Base-by-base conservation (phyloP, 2,797 vertebrate genomes). In the Margarornis squamiger region DNA sequence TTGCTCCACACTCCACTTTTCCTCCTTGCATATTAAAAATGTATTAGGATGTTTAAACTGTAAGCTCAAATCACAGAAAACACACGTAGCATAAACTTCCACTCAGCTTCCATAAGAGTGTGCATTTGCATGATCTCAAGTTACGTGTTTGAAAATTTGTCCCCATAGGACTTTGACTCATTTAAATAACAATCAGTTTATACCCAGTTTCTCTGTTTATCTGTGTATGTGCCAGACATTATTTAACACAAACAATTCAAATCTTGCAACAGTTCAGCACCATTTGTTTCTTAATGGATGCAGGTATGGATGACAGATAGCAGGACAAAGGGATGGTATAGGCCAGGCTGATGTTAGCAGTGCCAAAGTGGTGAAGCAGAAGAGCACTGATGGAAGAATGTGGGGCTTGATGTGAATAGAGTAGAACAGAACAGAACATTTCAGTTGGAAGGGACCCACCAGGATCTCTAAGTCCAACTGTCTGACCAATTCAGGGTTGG, bases 241-340 rank as follows among this genome's bases (percentile, higher is more conserved):
- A 72, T 95, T 90, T 86, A 85, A 79, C 32, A 71, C 11, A 95
- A 95, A 76, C 51, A 92, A 74, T 79, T 80, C 76, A 79, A 91
- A 89, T n/a, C 32, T 80, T 87, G 61, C 14, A 86, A n/a, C 29
- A 71, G 61, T 90, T 92, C 78, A 71, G 61, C 48, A 21, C 63
- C 85, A 95, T 93, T 92, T 88, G 29, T 45, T 94, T 84, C 65
- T 51, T 90, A 90, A 86, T 88, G 54, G 55, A n/a, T 75, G 27
- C 27, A 67, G 32, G 48, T 45, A 46, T 46, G 48, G 48, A 54
- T 87, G 74, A 67, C 27, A 88, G 49, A 45, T 7, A 73, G 48
- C 27, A 58, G 24, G 49, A 93, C 30, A 67, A 81, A 75, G 43
- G 26, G 81, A 32, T 38, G 10, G 13, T 36, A 16, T 17, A 86